A percentile compares a stretch with the other conserved stretches of the same genome.
phyloP scores from a whole-genome alignment of 2,888 invertebrate species.

The Ophion costatus region DNA sequence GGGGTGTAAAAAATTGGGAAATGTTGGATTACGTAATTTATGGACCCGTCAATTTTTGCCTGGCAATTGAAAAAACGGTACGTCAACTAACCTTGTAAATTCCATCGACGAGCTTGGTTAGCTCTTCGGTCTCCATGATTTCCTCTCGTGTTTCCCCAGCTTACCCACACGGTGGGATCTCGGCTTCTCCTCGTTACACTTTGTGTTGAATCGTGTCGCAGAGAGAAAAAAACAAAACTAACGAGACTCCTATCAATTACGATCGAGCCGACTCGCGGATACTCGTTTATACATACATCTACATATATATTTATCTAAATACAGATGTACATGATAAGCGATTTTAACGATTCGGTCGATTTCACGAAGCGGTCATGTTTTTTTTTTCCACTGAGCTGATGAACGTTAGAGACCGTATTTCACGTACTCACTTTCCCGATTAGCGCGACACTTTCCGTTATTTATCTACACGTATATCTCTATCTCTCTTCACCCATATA shows the following conservation, averaged over 20 bases:
- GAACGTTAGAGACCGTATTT: constrained; percentile 71
- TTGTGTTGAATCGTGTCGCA: constrained; percentile 24
- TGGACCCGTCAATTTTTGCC: neutral
- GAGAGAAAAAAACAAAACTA: constrained; percentile 24
- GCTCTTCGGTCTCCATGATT: constrained; percentile 93
- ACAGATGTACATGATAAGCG: constrained; percentile 10
- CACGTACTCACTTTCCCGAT: constrained; percentile 68
- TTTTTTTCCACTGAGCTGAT: constrained; percentile 68
- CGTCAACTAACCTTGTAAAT: constrained; percentile 91
- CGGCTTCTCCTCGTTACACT: constrained; percentile 43
- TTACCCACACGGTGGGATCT: constrained; percentile 39
- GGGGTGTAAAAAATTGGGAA: too few relatives aligned
- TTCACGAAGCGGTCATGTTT: constrained; percentile 81
- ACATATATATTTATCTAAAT: neutral
- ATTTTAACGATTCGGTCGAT: constrained; percentile 52
- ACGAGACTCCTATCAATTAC: constrained; percentile 14
- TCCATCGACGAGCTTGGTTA: constrained; percentile 95
- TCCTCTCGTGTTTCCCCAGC: constrained; percentile 65
- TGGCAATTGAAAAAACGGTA: neutral
- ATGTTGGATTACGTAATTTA: too few relatives aligned
- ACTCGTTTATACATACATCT: neutral
- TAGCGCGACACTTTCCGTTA: constrained; percentile 11
- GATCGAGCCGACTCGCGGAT: constrained; percentile 8
- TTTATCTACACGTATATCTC: neutral
- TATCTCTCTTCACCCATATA: neutral